phyloP scores from a whole-genome alignment of 2,888 invertebrate genomes.

The Ophion obscuratus region DNA sequence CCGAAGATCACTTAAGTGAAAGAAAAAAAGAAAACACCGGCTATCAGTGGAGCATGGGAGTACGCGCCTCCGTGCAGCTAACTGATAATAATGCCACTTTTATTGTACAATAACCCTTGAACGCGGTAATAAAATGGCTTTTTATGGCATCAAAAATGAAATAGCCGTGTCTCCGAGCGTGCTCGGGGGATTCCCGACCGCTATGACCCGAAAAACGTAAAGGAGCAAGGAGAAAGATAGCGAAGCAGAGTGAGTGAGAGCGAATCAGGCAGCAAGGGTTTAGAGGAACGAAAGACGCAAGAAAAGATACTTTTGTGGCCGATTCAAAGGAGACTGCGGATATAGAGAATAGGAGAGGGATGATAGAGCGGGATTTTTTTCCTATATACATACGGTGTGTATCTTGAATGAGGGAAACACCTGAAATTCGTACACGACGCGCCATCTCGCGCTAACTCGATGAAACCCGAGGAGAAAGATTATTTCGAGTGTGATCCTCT shows the following conservation, averaged over 20 bases:
- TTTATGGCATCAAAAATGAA: constrained; percentile 83
- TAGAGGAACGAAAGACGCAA: constrained; percentile 25
- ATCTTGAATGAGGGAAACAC: not conserved
- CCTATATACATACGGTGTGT: not conserved
- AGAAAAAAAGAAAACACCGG: constrained; percentile 39
- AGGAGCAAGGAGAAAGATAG: constrained; percentile 27
- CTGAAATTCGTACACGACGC: constrained; percentile 71
- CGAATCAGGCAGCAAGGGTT: not conserved
- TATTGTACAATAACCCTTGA: constrained; percentile 84
- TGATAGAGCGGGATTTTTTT: constrained; percentile 2
- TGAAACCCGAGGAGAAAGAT: constrained; percentile 68
- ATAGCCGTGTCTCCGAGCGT: constrained; percentile 75
- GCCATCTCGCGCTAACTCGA: constrained; percentile 76
- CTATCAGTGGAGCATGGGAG: constrained; percentile 37
- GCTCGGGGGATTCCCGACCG: constrained; percentile 38
- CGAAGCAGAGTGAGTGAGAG: constrained; percentile 29
- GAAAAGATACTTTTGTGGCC: constrained; percentile 48
- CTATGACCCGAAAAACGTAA: constrained; percentile 37
- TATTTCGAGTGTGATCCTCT: constrained; percentile 20
- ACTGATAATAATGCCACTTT: constrained; percentile 84
- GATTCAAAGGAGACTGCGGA: constrained; percentile 26
- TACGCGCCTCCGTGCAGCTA: constrained; percentile 76
- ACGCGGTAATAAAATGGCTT: constrained; percentile 82
- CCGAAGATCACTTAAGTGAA: constrained; percentile 18
- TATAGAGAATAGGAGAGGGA: constrained; percentile 7